These are phyloP conservation scores for Caloenas nicobarica DNA, from an alignment of 2,113 vertebrate species.

Conservation along the genomic window DNA sequence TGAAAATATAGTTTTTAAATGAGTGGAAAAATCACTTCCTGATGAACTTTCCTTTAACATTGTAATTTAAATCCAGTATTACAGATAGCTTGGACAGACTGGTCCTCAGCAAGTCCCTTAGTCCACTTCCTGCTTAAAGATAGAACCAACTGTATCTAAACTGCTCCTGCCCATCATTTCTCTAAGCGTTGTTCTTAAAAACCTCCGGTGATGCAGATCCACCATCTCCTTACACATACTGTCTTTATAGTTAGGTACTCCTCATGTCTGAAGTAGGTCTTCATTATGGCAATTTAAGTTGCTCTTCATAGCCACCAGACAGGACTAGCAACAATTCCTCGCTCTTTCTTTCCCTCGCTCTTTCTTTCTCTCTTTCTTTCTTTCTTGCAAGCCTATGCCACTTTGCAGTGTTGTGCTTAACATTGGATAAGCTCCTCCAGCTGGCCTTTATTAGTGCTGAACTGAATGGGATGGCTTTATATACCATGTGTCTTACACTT, in stretches of 20 bases:
- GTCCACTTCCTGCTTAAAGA: background rate
- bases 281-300: background rate
- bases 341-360: background rate
- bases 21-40: background rate
- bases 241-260: background rate
- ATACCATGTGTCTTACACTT: background rate
- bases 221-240: background rate
- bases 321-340: background rate
- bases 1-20: background rate
- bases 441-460: background rate
- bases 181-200: background rate
- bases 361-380: no score
- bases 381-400: background rate
- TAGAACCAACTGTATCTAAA: background rate
- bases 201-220: background rate
- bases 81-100: background rate
- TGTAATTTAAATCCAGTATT: background rate
- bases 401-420: background rate
- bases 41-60: background rate
- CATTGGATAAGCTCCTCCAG: background rate
- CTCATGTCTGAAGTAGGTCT: background rate
- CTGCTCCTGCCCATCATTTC: background rate
- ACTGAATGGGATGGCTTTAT: background rate
- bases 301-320: background rate
- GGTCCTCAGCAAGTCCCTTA: background rate